phyloP scores from a whole-genome alignment of 2,113 vertebrate genomes.

The Proteles cristata region DNA sequence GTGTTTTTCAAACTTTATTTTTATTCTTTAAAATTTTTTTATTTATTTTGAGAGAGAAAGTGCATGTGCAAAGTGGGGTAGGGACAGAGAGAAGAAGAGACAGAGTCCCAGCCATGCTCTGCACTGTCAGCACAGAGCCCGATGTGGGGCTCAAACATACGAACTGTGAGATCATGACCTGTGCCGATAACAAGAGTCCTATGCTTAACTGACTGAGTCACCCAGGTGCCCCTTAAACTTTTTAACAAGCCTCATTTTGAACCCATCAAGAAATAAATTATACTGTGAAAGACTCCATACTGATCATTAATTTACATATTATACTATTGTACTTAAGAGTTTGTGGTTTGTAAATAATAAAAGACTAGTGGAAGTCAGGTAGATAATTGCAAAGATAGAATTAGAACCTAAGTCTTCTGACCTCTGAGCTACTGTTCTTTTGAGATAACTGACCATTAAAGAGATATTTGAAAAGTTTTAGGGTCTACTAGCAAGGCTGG shows the following conservation, averaged over 20 bases:
- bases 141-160: no score
- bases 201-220: no score
- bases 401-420: slow-evolving; percentile 36
- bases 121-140: no score
- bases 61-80: no score
- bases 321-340: neutral
- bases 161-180: no score
- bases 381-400: neutral
- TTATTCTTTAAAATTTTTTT: no score
- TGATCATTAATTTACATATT: neutral
- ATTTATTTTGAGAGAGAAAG: no score
- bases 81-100: no score
- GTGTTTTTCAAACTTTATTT: neutral
- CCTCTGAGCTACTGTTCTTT: neutral
- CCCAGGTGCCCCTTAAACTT: neutral
- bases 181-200: no score
- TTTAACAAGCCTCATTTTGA: slow-evolving; percentile 25
- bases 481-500: neutral
- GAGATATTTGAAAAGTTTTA: neutral
- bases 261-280: neutral
- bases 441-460: slow-evolving; percentile 26
- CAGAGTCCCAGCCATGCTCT: no score
- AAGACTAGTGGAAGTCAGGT: neutral
- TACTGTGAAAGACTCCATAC: neutral
- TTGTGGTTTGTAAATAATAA: neutral